A percentile compares a stretch with the other conserved stretches of the same genome.
These are phyloP conservation scores for Drosophila grimshawi DNA, from an alignment of 1,140 invertebrate species.

Conservation along the genomic window DNA sequence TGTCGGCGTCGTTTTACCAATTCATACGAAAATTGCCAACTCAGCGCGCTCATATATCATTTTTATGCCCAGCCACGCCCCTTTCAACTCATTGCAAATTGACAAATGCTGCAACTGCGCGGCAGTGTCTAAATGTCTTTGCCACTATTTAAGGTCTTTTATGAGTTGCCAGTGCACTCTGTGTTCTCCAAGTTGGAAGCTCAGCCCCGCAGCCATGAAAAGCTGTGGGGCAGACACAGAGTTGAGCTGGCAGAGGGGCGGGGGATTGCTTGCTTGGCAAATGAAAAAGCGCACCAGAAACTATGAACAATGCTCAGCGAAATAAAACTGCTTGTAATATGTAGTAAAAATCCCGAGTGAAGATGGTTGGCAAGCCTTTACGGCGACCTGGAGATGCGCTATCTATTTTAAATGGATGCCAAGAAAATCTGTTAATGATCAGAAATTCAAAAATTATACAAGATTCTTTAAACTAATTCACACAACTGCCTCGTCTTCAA, in stretches of 20 bases:
- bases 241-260: neutral
- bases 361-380: conserved; percentile 5
- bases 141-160: conserved; percentile 81
- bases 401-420: neutral
- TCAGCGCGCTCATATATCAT: conserved; percentile 81
- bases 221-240: too few species aligned
- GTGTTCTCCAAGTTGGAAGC: conserved; percentile 23
- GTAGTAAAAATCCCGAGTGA: conserved; percentile 66
- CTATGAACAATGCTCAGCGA: conserved; percentile 74
- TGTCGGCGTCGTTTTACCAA: conserved; percentile 53
- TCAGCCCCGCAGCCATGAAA: conserved; percentile 19
- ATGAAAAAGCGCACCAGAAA: conserved; percentile 77
- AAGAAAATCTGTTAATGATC: neutral
- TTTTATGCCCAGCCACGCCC: conserved; percentile 82
- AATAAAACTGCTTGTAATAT: conserved; percentile 82
- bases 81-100: conserved; percentile 81
- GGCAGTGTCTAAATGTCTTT: conserved; percentile 78
- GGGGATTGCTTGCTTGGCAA: conserved; percentile 7
- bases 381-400: conserved; percentile 17
- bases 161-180: conserved; percentile 37
- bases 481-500: too few species aligned
- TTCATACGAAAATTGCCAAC: conserved; percentile 81
- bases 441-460: too few species aligned
- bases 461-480: too few species aligned
- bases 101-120: conserved; percentile 69